Conservation (phyloP, 2,888 invertebrate genomes). For the Cryptus armator region DNA sequence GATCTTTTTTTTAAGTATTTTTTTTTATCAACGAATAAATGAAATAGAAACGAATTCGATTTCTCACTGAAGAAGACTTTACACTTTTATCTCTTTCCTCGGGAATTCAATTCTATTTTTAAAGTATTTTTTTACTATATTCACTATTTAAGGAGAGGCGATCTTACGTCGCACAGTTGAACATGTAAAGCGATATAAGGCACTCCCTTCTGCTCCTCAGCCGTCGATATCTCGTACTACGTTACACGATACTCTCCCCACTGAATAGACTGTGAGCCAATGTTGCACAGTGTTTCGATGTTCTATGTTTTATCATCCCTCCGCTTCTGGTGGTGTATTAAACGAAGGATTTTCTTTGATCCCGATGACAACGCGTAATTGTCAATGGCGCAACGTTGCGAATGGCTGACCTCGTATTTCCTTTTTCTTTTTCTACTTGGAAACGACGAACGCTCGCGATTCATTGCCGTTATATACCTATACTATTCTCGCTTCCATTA, state of each 20-base stretch:
- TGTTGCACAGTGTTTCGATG: background rate
- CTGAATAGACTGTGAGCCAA: background rate
- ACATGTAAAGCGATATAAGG: too few relatives aligned
- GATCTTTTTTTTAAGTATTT: too few relatives aligned
- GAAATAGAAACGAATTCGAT: too few relatives aligned
- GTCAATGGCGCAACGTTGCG: slow-evolving; percentile 24
- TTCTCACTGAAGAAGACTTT: too few relatives aligned
- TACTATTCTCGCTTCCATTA: background rate
- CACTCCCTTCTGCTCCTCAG: too few relatives aligned
- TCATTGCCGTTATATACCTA: background rate
- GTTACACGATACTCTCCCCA: slow-evolving; percentile 5
- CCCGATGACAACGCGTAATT: slow-evolving; percentile 46
- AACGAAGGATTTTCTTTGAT: slow-evolving; percentile 33
- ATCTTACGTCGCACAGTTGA: too few relatives aligned
- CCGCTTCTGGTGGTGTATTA: background rate
- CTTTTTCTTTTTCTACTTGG: slow-evolving; percentile 17
- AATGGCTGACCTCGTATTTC: slow-evolving; percentile 48
- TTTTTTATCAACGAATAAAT: too few relatives aligned
- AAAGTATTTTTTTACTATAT: too few relatives aligned
- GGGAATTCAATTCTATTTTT: too few relatives aligned
- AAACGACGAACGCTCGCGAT: background rate
- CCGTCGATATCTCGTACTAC: slow-evolving; percentile 3
- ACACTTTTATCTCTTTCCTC: too few relatives aligned
- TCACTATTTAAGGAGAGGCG: too few relatives aligned
- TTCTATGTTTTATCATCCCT: background rate